phyloP scores from a whole-genome alignment of 30 jellyfish, hydroid and myxozoan species.

The Hydractinia symbiolongicarpus region DNA sequence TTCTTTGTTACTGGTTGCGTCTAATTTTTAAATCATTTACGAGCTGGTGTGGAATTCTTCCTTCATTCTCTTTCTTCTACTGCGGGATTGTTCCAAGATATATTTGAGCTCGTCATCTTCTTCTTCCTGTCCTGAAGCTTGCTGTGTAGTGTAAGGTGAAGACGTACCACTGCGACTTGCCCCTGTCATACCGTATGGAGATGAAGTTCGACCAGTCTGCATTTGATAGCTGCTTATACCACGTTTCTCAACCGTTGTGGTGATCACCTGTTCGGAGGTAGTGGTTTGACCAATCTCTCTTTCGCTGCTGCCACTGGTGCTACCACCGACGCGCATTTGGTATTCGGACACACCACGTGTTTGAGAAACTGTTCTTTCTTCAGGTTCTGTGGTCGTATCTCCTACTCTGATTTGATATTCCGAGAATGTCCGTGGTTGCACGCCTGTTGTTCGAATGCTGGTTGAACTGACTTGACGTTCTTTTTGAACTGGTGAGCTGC shows the following conservation, averaged over 20 bases:
- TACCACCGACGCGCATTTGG: conserved; percentile 20
- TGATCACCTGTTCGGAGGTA: not conserved
- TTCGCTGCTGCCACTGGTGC: not conserved
- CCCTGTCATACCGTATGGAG: not conserved
- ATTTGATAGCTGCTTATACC: not conserved
- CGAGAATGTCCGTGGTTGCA: conserved; percentile 20
- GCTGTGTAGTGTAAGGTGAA: not conserved
- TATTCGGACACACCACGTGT: conserved; percentile 22
- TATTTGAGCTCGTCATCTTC: conserved; percentile 79
- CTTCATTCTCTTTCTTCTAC: conserved; percentile 61
- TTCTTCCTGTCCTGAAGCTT: conserved; percentile 28
- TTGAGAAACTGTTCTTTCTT: not conserved
- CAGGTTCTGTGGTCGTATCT: not conserved
- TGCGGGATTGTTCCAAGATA: conserved; percentile 62
- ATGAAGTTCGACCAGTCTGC: conserved; percentile 3
- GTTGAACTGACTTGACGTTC: conserved; percentile 38
- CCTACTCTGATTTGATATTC: conserved; percentile 18
- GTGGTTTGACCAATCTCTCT: not conserved
- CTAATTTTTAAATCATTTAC: not conserved
- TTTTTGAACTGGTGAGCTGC: conserved; percentile 22
- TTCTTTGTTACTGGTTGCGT: no score
- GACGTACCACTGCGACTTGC: conserved; percentile 1
- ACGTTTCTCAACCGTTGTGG: conserved; percentile 23
- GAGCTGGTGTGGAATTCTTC: conserved; percentile 80
- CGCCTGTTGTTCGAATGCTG: conserved; percentile 18